Percentiles rank a stretch among this genome's conserved stretches.
Evolutionary conservation across 1,140 invertebrate species (phyloP).

Genomic region (Euwallacea similis): DNA sequence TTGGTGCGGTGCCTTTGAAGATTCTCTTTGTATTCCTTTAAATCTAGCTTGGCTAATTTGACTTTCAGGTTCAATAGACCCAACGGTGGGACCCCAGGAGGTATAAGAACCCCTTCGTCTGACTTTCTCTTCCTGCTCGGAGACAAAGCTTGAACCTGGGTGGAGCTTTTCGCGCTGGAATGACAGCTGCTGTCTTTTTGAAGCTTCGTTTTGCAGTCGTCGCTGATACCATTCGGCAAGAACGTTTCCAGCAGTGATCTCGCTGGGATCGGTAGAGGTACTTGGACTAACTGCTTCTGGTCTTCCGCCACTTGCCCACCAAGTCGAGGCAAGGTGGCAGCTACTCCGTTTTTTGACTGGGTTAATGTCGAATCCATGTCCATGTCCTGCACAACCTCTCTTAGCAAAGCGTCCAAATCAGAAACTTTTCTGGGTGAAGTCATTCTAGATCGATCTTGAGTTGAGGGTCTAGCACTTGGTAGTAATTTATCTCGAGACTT

Average conservation of each 20-base stretch:
- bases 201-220: conserved; percentile 33
- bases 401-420: conserved; percentile 24
- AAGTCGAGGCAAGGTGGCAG: conserved; percentile 45
- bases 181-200: conserved; percentile 6
- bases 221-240: conserved; percentile 33
- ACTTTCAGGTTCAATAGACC: conserved; percentile 17
- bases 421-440: not conserved
- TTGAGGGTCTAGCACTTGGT: no score
- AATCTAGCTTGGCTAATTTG: conserved; percentile 14
- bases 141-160: not conserved
- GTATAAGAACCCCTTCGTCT: not conserved
- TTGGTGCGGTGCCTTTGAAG: not conserved
- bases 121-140: conserved; percentile 10
- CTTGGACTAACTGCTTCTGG: conserved; percentile 37
- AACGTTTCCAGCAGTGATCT: conserved; percentile 32
- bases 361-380: conserved; percentile 13
- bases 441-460: not conserved
- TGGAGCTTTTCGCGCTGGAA: not conserved
- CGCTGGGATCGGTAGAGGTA: conserved; percentile 25
- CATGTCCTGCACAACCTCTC: conserved; percentile 28
- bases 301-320: conserved; percentile 45
- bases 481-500: no score
- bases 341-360: conserved; percentile 45
- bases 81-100: conserved; percentile 3
- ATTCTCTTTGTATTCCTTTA: conserved; percentile 9